Conservation (phyloP, 2,113 vertebrate genomes). For the Murina feae region DNA sequence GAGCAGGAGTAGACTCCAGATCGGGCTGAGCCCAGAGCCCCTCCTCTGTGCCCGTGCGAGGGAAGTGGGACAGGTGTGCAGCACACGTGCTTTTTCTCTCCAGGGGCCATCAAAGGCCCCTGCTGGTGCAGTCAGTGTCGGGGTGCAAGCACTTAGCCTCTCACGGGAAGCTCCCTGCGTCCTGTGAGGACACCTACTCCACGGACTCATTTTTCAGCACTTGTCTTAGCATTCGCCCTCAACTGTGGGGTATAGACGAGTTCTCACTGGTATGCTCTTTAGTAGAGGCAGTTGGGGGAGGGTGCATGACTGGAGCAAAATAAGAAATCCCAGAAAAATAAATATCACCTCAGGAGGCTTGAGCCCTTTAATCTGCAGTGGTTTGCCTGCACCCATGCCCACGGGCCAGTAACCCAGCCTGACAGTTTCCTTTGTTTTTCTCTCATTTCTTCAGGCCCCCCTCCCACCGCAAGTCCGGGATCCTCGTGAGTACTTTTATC, state of each 20-base stretch:
- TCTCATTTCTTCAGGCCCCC: conserved; percentile 88
- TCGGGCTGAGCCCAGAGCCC: neutral
- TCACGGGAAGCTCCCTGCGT: neutral
- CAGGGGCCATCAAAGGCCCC: neutral
- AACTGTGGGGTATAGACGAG: neutral
- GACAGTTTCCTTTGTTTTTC: conserved; percentile 71
- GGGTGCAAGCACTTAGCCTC: neutral
- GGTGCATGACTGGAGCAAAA: neutral
- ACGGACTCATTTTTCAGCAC: neutral
- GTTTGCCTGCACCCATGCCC: neutral
- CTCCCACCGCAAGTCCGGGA: conserved; percentile 92
- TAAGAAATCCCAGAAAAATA: conserved; percentile 6
- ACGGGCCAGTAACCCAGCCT: neutral
- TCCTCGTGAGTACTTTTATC: conserved; percentile 90
- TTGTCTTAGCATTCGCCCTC: neutral
- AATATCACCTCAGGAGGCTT: neutral
- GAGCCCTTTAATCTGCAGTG: neutral
- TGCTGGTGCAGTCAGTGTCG: rapidly evolving
- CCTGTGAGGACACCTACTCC: neutral
- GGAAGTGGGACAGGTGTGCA: neutral
- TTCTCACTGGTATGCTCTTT: neutral
- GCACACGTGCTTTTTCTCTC: neutral
- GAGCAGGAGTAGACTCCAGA: neutral
- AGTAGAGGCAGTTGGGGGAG: neutral
- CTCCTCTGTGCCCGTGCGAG: neutral